phyloP scores from a whole-genome alignment of 2,797 vertebrate species.

The Cossypha dichroa region DNA sequence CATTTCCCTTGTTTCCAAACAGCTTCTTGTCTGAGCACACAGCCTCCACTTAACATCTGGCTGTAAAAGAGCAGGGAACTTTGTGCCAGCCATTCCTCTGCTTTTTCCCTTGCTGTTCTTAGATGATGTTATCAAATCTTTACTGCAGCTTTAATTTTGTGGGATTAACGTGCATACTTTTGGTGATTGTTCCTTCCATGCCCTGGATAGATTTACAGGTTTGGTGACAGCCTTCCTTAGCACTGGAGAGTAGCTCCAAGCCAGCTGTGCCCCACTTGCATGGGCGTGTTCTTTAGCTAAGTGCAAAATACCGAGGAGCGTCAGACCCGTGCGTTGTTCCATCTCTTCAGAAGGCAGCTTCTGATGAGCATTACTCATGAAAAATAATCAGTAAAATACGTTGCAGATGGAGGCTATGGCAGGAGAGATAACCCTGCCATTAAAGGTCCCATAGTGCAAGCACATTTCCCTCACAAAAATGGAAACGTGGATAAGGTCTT shows the following conservation, averaged over 20 bases:
- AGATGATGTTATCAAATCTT: background rate
- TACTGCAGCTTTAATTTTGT: background rate
- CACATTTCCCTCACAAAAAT: background rate
- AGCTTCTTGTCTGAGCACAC: background rate
- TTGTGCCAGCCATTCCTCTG: background rate
- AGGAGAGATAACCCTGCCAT: constrained; percentile 1
- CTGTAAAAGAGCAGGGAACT: background rate
- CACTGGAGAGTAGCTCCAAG: background rate
- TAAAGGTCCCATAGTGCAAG: background rate
- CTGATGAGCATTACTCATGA: constrained; percentile 24
- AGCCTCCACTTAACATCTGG: constrained; percentile 3
- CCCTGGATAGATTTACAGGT: background rate
- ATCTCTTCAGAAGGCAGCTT: background rate
- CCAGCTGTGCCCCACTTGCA: background rate
- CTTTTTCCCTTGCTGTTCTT: background rate
- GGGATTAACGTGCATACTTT: background rate
- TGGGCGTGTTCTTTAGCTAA: background rate
- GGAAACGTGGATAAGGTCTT: background rate
- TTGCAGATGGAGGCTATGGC: constrained; percentile 26
- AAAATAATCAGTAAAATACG: constrained; percentile 2
- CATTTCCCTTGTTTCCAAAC: constrained; percentile 57
- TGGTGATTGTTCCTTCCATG: background rate
- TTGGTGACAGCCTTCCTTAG: background rate
- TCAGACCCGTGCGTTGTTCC: background rate
- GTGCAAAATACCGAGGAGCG: background rate